Base-by-base conservation (phyloP, 2,888 invertebrate genomes). In the Dexiosoma caninum region DNA sequence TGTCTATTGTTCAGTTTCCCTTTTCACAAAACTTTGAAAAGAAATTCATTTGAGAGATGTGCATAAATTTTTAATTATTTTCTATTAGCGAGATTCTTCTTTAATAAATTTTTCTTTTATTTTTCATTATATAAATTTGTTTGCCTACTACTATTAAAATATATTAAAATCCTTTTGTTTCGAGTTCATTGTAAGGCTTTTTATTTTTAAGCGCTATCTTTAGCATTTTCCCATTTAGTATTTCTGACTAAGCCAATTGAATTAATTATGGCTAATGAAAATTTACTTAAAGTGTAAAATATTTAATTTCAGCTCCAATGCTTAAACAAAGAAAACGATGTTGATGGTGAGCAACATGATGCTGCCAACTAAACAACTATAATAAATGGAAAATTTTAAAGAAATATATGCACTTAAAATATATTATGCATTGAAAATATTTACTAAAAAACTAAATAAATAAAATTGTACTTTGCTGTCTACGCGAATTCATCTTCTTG, bases 181-280 rank as follows among this genome's bases (percentile, higher is more conserved):
- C 21, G n/a, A 70, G 42, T 69, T 57, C 49, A 49, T 23, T 49
- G 19, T 79, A 66, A 69, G 62, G 9, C 35, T 10, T 40, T 4
- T 2, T 32, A 2, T 27, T 14, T 8, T 46, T 27, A 14, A 19
- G 14, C 30, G 27, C 16, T 30, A 3, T 9, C 9, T 16, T 60
- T 30, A 2, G 7, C 37, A 16, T n/a, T 10, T 53, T 32, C 10
- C 23, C 10, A 2, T 12, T 30, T 37, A 8, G 40, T 62, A 23
- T 74, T 60, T 40, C 14, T 35, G 51, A 44, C 62, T 80, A 80
- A 71, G 77, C 69, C 76, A 81, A 86, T 86, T 86, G 86, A 87
- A 87, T 87, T 87, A 87, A 87, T 87, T 87, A 87, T 86, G 85
- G 85, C 86, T 88, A 87, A 87, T 87, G 87, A 86, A 87, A 87